Percentiles rank a stretch among this genome's conserved stretches.
Evolutionary conservation across 2,113 vertebrate genomes (phyloP).

Genomic region (Pedionomus torquatus): DNA sequence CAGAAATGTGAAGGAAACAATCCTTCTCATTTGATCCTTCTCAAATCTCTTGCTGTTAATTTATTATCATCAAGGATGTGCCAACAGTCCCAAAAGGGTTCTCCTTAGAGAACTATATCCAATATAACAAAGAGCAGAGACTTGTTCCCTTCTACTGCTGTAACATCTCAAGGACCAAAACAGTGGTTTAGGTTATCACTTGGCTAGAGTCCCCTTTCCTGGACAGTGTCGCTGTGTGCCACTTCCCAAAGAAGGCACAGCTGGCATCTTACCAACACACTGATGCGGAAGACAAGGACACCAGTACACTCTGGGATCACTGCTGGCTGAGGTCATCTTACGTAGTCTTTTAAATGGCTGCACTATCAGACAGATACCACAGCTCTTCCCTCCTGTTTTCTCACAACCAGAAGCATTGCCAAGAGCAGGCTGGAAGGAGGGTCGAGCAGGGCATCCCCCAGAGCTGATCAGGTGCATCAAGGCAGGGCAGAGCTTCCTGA

Average conservation of each 20-base stretch:
- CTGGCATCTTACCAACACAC: background rate
- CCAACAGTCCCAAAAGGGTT: background rate
- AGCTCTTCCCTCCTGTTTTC: background rate
- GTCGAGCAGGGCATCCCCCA: background rate
- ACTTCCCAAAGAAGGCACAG: background rate
- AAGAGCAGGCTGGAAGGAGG: background rate
- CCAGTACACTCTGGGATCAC: background rate
- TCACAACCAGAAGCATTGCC: background rate
- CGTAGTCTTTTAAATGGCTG: background rate
- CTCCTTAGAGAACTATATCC: background rate
- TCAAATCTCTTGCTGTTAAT: background rate
- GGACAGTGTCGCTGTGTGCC: background rate
- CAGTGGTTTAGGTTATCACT: background rate
- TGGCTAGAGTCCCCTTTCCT: background rate
- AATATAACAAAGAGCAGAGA: background rate
- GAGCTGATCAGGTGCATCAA: background rate
- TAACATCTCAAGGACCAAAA: background rate
- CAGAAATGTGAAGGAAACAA: background rate
- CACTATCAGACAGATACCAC: background rate
- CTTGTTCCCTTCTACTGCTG: background rate
- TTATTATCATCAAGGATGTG: background rate
- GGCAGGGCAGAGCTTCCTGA: background rate
- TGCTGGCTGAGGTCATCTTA: background rate
- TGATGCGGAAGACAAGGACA: background rate
- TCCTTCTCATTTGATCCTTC: background rate